Base-by-base conservation (phyloP, 23 tunicate species). In the Halocynthia roretzi region DNA sequence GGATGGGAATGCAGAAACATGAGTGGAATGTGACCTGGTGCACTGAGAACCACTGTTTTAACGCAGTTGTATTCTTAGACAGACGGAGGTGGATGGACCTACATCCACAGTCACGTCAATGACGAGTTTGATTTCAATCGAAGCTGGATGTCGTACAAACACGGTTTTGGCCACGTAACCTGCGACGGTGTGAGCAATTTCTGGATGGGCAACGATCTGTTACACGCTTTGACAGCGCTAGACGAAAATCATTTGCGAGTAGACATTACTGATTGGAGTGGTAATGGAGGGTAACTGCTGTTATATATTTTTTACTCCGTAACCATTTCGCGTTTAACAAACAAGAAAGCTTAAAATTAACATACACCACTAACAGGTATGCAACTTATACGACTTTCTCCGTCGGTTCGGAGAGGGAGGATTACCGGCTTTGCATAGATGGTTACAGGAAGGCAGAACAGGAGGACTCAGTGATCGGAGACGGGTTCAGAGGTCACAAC, bases 21-120 rank as follows among this genome's bases (percentile, higher is more conserved):
- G 44, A 31, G 44, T 31, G 44, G 44, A 31, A 31, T 31, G 4
- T 31, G 4, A 31, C 44, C 44, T 31, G 44, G 44, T 31, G 4
- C 44, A 31, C 44, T 31, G 44, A 31, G 44, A 31, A 31, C 44
- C 44, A 31, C 44, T 31, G 44, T 31, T 31, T 31, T 31, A 31
- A 31, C 44, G 44, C 44, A 31, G 44, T 31, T 61, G 8, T 60
- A 52, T 23, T 51, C 56, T 0, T 55, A 83, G 87, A 76, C 80
- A 40, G 87, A 83, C 54, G 87, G 87, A 8, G 87, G 87, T 15
- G 87, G 87, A 7, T 83, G 87, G 87, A 83, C 87, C 12, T 77
- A 76, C 53, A 76, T 83, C 48, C 87, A 83, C 48, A 76, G 77
- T 40, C 87, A 83, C 82, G 67, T 67, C 61, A 68, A 56, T 56